phyloP scores from a whole-genome alignment of 2,113 vertebrate genomes.

The Nyctereutes procyonoides region DNA sequence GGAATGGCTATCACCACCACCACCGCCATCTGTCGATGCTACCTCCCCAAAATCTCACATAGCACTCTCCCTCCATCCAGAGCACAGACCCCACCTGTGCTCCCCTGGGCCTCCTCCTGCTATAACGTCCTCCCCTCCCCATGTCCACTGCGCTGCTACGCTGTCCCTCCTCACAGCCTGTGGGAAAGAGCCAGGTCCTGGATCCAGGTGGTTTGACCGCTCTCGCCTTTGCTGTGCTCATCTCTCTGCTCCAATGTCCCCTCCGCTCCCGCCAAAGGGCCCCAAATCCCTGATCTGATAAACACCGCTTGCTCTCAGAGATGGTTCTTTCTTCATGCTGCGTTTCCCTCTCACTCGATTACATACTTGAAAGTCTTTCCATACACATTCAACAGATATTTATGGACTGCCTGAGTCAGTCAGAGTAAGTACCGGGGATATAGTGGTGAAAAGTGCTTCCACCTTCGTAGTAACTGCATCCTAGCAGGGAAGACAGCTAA shows the following conservation, averaged over 20 bases:
- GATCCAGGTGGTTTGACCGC: not conserved
- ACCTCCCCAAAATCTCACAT: not conserved
- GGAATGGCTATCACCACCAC: fast-evolving
- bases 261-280: not conserved
- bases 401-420: not conserved
- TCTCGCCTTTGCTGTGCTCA: not conserved
- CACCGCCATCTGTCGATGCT: fast-evolving
- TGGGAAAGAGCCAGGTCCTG: not conserved
- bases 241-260: not conserved
- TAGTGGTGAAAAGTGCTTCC: not conserved
- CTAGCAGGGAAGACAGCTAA: not conserved
- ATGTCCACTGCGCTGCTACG: not conserved
- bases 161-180: not conserved
- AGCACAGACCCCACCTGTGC: not conserved
- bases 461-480: fast-evolving
- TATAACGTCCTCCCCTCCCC: not conserved
- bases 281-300: not conserved
- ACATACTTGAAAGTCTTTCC: not conserved
- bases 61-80: too few species aligned
- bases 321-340: not conserved
- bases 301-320: not conserved
- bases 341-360: not conserved
- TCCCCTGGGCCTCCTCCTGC: not conserved
- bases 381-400: not conserved
- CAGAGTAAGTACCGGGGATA: not conserved